Percentiles rank a stretch among this genome's conserved stretches.
phyloP scores from a whole-genome alignment of 2,113 vertebrate species.

The Lichenostomus cassidix region DNA sequence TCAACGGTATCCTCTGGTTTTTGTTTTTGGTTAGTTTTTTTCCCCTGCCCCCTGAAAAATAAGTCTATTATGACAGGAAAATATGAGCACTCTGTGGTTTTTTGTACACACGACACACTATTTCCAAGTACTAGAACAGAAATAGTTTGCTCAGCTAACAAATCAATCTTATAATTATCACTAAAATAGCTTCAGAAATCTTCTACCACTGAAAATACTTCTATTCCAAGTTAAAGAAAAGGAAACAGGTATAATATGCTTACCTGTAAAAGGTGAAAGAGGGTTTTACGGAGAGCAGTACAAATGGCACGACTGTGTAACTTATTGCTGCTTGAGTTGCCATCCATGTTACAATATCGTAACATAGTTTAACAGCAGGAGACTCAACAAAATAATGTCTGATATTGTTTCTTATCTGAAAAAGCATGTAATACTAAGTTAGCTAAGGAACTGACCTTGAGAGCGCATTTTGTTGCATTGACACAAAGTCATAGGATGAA shows the following conservation, averaged over 20 bases:
- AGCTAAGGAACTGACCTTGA: neutral
- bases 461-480: neutral
- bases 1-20: neutral
- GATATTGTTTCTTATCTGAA: slow-evolving; percentile 89
- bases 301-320: slow-evolving; percentile 96
- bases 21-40: neutral
- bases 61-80: neutral
- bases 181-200: neutral
- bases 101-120: neutral
- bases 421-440: neutral
- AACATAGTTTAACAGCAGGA: slow-evolving; percentile 81
- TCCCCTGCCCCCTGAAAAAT: neutral
- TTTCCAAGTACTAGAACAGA: neutral
- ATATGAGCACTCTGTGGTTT: neutral
- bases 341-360: slow-evolving; percentile 90
- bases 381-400: slow-evolving; percentile 86
- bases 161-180: neutral
- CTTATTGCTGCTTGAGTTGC: slow-evolving; percentile 90
- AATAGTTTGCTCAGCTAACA: neutral
- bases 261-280: slow-evolving; percentile 94
- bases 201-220: neutral
- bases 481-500: neutral
- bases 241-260: neutral
- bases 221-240: neutral
- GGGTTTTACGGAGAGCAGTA: slow-evolving; percentile 88